Percentiles rank a stretch among this genome's conserved stretches.
These are phyloP conservation scores for Myotis lucifugus DNA, from an alignment of 2,113 vertebrate species.

Conservation along the genomic window DNA sequence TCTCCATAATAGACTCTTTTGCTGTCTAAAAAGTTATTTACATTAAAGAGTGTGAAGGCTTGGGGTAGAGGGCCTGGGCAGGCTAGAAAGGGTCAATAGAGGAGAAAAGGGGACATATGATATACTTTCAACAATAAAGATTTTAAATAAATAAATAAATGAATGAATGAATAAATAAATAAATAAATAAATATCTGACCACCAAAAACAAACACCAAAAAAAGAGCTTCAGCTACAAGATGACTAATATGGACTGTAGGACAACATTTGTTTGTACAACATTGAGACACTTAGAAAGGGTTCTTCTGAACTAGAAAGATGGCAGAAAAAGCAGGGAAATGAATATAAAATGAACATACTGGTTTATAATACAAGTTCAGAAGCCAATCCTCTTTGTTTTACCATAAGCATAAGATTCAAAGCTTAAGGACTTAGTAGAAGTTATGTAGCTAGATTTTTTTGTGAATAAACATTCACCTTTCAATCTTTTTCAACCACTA, in stretches of 20 bases:
- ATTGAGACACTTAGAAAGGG: background rate
- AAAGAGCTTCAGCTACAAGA: background rate
- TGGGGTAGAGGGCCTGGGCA: background rate
- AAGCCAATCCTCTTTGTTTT: background rate
- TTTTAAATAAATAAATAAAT: too few species aligned
- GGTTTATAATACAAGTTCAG: background rate
- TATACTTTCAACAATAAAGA: too few species aligned
- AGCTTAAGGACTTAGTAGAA: conserved; percentile 1
- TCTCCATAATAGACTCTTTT: background rate
- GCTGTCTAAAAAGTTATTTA: background rate
- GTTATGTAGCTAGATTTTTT: background rate
- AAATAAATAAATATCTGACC: too few species aligned
- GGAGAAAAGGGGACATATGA: too few species aligned
- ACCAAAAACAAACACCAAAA: too few species aligned
- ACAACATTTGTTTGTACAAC: background rate
- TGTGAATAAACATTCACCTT: background rate
- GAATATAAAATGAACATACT: background rate
- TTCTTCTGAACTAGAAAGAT: background rate
- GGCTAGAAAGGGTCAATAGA: too few species aligned
- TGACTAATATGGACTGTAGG: background rate
- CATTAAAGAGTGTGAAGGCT: too few species aligned
- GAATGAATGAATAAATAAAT: too few species aligned
- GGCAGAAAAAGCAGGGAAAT: background rate
- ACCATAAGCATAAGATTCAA: background rate
- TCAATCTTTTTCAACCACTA: background rate